Evolutionary conservation across 2,888 invertebrate genomes (phyloP), one percentile per base, ranked within the genome.

Genomic region (Hypomecis atomaria): DNA sequence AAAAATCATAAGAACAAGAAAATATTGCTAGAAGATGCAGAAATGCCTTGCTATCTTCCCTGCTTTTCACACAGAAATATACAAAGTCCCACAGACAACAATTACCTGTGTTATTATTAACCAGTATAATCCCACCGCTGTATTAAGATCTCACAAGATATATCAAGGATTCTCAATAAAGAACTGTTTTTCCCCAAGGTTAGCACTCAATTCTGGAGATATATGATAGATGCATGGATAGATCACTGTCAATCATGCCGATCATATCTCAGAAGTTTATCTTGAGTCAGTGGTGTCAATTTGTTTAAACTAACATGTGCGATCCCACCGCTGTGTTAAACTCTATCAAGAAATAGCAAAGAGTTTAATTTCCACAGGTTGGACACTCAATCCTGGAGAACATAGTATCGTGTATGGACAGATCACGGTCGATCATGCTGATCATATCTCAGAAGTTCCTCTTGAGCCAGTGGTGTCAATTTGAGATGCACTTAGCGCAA

Each of bases 201-300:
- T 96, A 96, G 0, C 87, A 94, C 0, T 94, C 95, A 4, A 96
- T 96, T 62, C 81, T 95, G 66, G 95, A 96, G 77, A 23, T 2
- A 2, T 23, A 96, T 96, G 71, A 96, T 96, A 68, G 94, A 0
- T 94, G 95, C 74, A 95, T 96, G 93, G 95, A 95, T 71, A 90
- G 94, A 0, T 96, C 96, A 0, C 86, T 94, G 13, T 93, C 94
- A 5, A 93, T 96, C 0, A 91, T 96, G 85, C 83, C 96, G 62
- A 90, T 96, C 7, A 91, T 96, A 10, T 95, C 95, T 0, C 89
- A 94, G 45, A 87, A 91, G 69, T 96, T 96, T 79, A 81, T 95
- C 6, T 84, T 93, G 7, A 96, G 96, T 70, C 95, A 95, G 69
- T 96, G 96, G 96, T 96, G 96, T 73, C 94, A 95, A 73, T 96